A percentile compares a stretch with the other conserved stretches of the same genome.
phyloP scores from a whole-genome alignment of 2,888 invertebrate species.

The Caenorhabditis sp. region DNA sequence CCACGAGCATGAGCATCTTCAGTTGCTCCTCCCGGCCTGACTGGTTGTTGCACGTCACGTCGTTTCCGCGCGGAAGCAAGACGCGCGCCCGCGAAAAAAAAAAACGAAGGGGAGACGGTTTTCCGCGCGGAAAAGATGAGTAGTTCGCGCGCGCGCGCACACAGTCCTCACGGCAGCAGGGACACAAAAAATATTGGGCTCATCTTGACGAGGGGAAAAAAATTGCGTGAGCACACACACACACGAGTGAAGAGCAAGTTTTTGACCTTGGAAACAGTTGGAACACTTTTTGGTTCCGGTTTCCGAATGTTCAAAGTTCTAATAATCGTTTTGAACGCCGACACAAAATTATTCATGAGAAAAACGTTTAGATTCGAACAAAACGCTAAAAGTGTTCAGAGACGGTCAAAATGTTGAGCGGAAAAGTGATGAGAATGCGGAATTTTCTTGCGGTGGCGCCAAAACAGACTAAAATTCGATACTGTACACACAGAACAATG shows the following conservation, averaged over 20 bases:
- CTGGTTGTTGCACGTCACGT: constrained; percentile 19
- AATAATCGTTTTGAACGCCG: no score
- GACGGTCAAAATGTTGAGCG: no score
- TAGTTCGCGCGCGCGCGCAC: not conserved
- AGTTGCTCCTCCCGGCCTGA: constrained; percentile 21
- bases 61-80: not conserved
- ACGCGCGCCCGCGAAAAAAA: not conserved
- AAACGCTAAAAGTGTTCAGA: no score
- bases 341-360: no score
- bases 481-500: no score
- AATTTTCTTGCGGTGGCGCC: no score
- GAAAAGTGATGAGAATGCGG: no score
- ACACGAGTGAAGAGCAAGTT: not conserved
- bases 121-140: constrained; percentile 37
- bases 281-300: no score
- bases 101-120: constrained; percentile 21
- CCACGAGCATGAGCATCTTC: not conserved
- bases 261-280: not conserved
- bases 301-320: no score
- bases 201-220: not conserved
- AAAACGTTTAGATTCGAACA: no score
- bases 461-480: no score
- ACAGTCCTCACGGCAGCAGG: not conserved
- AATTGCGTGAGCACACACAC: not conserved
- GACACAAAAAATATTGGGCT: constrained; percentile 10